Percentiles rank a stretch among this genome's conserved stretches.
Evolutionary conservation across 2,113 vertebrate species (phyloP).

Genomic region (Cyrtonyx montezumae): DNA sequence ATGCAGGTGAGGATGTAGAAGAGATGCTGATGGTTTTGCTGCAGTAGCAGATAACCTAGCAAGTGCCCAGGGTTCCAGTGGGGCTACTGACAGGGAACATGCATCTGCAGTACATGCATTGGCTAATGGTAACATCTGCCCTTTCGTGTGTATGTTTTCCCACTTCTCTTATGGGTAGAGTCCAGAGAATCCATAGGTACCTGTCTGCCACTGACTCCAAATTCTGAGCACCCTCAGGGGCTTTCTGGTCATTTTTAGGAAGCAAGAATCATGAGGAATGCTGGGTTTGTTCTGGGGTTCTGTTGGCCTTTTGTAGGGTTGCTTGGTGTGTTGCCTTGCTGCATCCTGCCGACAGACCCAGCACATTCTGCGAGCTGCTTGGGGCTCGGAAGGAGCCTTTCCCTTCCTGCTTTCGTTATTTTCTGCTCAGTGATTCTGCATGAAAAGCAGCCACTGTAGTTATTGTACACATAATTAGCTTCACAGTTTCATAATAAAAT

Average conservation of each 20-base stretch:
- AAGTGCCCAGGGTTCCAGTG: background rate
- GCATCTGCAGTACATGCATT: rapidly evolving
- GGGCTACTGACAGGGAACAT: rapidly evolving
- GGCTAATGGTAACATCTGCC: background rate
- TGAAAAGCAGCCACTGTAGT: constrained; percentile 24
- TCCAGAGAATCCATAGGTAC: background rate
- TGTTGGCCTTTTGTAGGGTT: background rate
- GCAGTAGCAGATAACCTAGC: background rate
- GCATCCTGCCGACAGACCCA: background rate
- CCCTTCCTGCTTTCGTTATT: background rate
- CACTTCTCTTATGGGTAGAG: background rate
- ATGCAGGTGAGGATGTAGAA: background rate
- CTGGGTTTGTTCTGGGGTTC: background rate
- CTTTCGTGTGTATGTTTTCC: rapidly evolving
- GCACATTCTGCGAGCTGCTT: background rate
- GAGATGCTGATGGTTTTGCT: background rate
- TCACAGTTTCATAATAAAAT: constrained; percentile 34
- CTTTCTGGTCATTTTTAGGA: rapidly evolving
- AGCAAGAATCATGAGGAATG: rapidly evolving
- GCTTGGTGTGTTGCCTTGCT: rapidly evolving
- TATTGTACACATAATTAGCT: constrained; percentile 8
- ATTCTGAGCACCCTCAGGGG: background rate
- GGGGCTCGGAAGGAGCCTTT: background rate
- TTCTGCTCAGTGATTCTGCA: constrained; percentile 38
- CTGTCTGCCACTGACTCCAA: rapidly evolving